phyloP scores from a whole-genome alignment of 2,797 vertebrate species.

The Pteronotus mesoamericanus region DNA sequence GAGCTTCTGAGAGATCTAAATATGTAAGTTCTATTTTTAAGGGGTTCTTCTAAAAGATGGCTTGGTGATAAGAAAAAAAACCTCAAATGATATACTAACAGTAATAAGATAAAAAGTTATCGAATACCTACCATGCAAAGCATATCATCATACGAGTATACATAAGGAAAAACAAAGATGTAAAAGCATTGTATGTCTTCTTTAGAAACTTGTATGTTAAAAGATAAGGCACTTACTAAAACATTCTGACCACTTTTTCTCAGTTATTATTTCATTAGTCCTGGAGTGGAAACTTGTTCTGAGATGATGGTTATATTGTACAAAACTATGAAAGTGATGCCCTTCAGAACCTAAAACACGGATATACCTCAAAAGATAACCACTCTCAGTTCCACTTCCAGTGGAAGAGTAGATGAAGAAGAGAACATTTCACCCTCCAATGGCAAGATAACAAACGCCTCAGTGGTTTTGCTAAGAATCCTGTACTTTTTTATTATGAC shows the following conservation, averaged over 20 bases:
- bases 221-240: not conserved
- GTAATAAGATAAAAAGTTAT: not conserved
- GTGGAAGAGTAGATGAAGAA: not conserved
- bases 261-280: not conserved
- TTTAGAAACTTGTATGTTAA: not conserved
- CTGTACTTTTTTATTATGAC: not conserved
- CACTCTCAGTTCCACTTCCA: not conserved
- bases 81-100: not conserved
- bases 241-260: constrained; percentile 22
- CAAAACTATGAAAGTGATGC: not conserved
- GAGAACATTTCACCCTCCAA: not conserved
- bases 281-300: not conserved
- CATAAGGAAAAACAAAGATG: not conserved
- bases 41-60: constrained; percentile 4
- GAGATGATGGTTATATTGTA: not conserved
- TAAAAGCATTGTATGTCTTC: not conserved
- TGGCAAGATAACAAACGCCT: not conserved
- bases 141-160: not conserved
- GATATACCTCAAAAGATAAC: not conserved
- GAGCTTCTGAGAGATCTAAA: constrained; percentile 16
- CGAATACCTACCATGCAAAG: not conserved
- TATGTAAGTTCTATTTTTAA: not conserved
- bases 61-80: constrained; percentile 3
- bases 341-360: not conserved
- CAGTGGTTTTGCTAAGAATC: not conserved